A percentile compares a stretch with the other conserved stretches of the same genome.
These are phyloP conservation scores for Nematopogon swammerdamellus DNA, from an alignment of 2,888 invertebrate species.

Conservation along the genomic window DNA sequence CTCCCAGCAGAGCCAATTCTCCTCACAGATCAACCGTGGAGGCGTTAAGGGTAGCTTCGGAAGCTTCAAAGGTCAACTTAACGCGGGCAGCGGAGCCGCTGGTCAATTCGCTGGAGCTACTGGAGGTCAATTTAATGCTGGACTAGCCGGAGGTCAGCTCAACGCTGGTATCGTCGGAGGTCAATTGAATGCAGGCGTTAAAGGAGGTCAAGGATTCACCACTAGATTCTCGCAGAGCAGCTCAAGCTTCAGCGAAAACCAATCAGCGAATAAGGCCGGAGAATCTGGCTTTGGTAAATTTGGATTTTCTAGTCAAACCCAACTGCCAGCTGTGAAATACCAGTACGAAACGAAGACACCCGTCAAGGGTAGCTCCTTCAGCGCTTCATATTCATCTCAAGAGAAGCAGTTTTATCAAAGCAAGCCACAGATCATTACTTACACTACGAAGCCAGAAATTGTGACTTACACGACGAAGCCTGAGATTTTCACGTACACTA, in stretches of 20 bases:
- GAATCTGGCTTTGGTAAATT: neutral
- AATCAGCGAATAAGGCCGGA: neutral
- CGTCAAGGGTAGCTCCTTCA: constrained; percentile 31
- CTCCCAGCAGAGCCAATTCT: constrained; percentile 15
- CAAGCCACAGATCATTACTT: constrained; percentile 23
- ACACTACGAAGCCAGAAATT: constrained; percentile 31
- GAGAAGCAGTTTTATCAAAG: constrained; percentile 38
- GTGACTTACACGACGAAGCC: constrained; percentile 33
- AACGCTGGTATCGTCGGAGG: constrained; percentile 7
- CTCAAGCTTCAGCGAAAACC: neutral
- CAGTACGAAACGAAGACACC: constrained; percentile 15
- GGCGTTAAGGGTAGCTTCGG: constrained; percentile 1
- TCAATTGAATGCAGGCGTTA: constrained; percentile 9
- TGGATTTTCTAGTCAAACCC: neutral
- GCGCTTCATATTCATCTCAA: constrained; percentile 23
- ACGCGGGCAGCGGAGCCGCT: constrained; percentile 3
- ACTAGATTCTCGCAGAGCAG: neutral
- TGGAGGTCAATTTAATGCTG: too few relatives aligned
- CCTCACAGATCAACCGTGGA: constrained; percentile 13
- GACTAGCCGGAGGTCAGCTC: constrained; percentile 5
- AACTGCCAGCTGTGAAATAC: neutral
- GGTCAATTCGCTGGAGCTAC: too few relatives aligned
- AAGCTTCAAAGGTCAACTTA: neutral
- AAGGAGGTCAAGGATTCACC: neutral
- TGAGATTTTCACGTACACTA: constrained; percentile 26